Evolutionary conservation across 2,888 invertebrate genomes (phyloP).

Genomic region (Drosophila suboccidentalis): DNA sequence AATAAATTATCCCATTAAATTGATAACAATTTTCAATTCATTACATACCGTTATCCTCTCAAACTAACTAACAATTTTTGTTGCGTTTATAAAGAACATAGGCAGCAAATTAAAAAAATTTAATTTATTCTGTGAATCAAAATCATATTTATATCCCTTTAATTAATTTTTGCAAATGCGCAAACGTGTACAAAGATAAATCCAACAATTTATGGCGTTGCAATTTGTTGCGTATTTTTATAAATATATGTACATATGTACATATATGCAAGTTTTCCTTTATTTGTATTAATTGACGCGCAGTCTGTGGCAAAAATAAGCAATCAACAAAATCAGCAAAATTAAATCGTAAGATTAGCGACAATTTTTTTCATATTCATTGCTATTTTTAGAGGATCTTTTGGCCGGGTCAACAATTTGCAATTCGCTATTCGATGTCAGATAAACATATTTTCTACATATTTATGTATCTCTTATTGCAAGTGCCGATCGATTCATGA

Average conservation of each 20-base stretch:
- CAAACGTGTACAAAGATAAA: slow-evolving; percentile 22
- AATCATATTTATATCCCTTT: not conserved
- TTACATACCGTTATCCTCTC: not conserved
- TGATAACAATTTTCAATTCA: too few relatives aligned
- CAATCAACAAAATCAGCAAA: slow-evolving; percentile 10
- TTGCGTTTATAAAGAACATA: not conserved
- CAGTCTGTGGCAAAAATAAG: slow-evolving; percentile 10
- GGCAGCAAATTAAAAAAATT: not conserved
- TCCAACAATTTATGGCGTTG: slow-evolving; percentile 31
- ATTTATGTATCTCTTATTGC: not conserved
- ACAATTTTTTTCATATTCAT: slow-evolving; percentile 29
- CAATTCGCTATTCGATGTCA: not conserved
- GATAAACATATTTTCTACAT: not conserved
- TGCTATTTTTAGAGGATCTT: slow-evolving; percentile 16
- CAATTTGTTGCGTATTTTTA: slow-evolving; percentile 31
- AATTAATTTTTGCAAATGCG: slow-evolving; percentile 15
- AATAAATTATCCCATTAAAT: not conserved
- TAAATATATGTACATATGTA: not conserved
- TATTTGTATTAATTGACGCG: slow-evolving; percentile 45
- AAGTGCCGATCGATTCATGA: not conserved
- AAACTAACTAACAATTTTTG: not conserved
- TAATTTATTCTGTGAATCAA: not conserved
- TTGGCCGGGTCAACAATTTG: slow-evolving; percentile 3
- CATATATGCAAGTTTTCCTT: not conserved
- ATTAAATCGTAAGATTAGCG: slow-evolving; percentile 37